Conservation (phyloP, 23 tunicate species). For the Styela clava region DNA sequence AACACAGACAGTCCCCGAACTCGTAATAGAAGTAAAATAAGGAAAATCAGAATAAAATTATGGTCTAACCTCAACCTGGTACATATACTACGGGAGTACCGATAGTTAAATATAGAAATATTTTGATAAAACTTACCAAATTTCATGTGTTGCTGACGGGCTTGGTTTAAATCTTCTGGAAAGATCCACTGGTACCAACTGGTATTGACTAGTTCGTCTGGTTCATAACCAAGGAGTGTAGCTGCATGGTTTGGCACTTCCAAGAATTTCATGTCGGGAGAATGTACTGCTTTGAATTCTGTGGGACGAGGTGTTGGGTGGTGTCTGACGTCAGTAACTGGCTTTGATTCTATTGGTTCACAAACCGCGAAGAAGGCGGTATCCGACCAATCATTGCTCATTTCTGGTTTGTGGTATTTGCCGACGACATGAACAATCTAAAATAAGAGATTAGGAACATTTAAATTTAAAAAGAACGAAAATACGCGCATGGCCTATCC, state of each 20-base stretch:
- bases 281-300: conserved; percentile 95
- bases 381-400: conserved; percentile 84
- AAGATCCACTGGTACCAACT: conserved; percentile 92
- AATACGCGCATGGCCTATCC: no score
- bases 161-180: conserved; percentile 88
- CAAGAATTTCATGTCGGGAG: conserved; percentile 87
- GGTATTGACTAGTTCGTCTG: conserved; percentile 87
- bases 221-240: conserved; percentile 76
- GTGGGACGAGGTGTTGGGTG: conserved; percentile 87
- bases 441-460: neutral
- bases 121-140: conserved; percentile 81
- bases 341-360: conserved; percentile 92
- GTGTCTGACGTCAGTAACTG: conserved; percentile 93
- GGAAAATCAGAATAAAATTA: no score
- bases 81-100: no score
- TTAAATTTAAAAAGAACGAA: no score
- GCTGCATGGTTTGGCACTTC: conserved; percentile 89
- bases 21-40: no score
- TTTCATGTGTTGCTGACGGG: conserved; percentile 90
- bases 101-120: no score
- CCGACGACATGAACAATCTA: conserved; percentile 94
- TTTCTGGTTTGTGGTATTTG: conserved; percentile 63
- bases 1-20: no score
- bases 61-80: no score
- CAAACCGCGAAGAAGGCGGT: conserved; percentile 88